Evolutionary conservation across 2,797 vertebrate species (phyloP).

Genomic region (Knipowitschia caucasica): DNA sequence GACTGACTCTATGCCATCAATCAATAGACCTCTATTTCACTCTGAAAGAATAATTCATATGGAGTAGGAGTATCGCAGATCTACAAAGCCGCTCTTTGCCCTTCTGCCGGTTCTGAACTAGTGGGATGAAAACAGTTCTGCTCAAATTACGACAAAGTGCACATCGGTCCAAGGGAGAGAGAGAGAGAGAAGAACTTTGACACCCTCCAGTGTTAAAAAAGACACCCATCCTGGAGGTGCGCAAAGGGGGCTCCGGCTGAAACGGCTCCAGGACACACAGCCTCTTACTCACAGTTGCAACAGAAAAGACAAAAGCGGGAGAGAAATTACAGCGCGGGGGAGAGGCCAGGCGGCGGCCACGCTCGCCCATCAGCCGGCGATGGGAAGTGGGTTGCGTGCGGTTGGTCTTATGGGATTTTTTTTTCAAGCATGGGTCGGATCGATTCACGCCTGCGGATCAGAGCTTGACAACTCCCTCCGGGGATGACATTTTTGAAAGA

Average conservation of each 20-base stretch:
- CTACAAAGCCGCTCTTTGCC: constrained; percentile 55
- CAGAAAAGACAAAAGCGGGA: constrained; percentile 37
- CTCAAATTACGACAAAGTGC: constrained; percentile 64
- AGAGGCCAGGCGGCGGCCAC: constrained; percentile 54
- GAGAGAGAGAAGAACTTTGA: constrained; percentile 53
- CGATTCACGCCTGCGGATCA: constrained; percentile 64
- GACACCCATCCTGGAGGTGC: constrained; percentile 42
- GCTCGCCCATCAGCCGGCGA: constrained; percentile 53
- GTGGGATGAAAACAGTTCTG: constrained; percentile 56
- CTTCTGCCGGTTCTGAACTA: constrained; percentile 39
- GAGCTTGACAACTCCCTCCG: constrained; percentile 66
- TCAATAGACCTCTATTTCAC: background rate
- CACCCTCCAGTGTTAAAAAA: constrained; percentile 51
- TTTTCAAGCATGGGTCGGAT: constrained; percentile 56
- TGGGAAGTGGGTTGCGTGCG: constrained; percentile 54
- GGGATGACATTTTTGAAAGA: constrained; percentile 67
- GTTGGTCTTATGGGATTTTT: constrained; percentile 48
- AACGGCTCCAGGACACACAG: constrained; percentile 65
- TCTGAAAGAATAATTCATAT: constrained; percentile 35
- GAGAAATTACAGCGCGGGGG: constrained; percentile 38
- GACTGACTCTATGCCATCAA: background rate
- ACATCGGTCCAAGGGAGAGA: constrained; percentile 48
- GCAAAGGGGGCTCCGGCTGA: constrained; percentile 44
- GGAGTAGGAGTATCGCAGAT: constrained; percentile 45
- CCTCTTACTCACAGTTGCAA: constrained; percentile 56